A percentile compares a stretch with the other conserved stretches of the same genome.
Conservation (phyloP, 2,888 invertebrate species). For the Phorcus lineatus region DNA sequence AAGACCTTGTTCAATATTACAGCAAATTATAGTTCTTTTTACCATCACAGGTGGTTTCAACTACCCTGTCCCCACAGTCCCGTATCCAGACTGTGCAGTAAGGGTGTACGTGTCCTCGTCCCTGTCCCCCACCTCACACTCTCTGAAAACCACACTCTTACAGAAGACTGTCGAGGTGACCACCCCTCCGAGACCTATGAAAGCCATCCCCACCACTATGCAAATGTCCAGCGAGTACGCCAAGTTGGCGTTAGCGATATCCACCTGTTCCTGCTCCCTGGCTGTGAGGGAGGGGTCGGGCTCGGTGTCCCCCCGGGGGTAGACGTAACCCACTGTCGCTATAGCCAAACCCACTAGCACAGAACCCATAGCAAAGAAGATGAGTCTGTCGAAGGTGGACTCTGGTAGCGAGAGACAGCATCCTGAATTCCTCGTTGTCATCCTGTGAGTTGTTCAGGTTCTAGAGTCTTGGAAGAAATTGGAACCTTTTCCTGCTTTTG, state of each 20-base stretch:
- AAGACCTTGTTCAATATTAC: no score
- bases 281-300: slow-evolving; percentile 48
- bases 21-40: no score
- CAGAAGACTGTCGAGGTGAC: slow-evolving; percentile 43
- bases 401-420: not conserved
- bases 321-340: slow-evolving; percentile 52
- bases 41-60: no score
- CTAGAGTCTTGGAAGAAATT: no score
- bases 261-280: slow-evolving; percentile 60
- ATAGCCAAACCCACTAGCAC: slow-evolving; percentile 51
- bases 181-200: slow-evolving; percentile 51
- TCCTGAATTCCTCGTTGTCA: not conserved
- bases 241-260: slow-evolving; percentile 50
- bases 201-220: slow-evolving; percentile 56
- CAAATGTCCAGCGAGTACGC: slow-evolving; percentile 50
- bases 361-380: slow-evolving; percentile 39
- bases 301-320: slow-evolving; percentile 55
- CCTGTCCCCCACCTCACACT: slow-evolving; percentile 30
- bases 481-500: no score
- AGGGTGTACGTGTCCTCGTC: not conserved
- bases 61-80: not conserved
- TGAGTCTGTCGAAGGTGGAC: slow-evolving; percentile 36
- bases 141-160: slow-evolving; percentile 21
- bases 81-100: not conserved
- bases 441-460: no score